These are phyloP conservation scores for Podabrus alpinus DNA, from an alignment of 2,888 invertebrate species.

Conservation along the genomic window DNA sequence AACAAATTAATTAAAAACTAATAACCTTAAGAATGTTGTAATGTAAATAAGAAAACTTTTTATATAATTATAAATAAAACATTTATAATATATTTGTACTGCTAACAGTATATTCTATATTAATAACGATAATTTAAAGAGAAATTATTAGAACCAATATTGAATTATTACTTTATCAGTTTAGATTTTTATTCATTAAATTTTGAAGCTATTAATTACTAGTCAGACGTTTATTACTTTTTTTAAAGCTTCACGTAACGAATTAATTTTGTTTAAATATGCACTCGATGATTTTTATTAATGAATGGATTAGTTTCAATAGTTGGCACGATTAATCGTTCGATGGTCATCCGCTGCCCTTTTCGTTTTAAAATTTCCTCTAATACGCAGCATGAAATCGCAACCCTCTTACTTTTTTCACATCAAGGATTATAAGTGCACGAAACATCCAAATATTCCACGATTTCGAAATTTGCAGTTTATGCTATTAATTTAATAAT, in stretches of 20 bases:
- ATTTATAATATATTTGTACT: not conserved
- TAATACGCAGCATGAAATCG: constrained; percentile 16
- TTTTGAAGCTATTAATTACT: not conserved
- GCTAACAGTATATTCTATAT: not conserved
- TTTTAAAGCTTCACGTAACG: not conserved
- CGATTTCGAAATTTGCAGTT: constrained; percentile 23
- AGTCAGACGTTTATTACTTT: not conserved
- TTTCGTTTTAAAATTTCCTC: not conserved
- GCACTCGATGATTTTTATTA: not conserved
- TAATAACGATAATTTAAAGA: not conserved
- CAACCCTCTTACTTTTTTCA: constrained; percentile 22
- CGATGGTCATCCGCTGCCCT: constrained; percentile 16
- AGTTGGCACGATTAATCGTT: constrained; percentile 3
- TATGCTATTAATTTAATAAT: constrained; percentile 21
- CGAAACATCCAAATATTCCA: constrained; percentile 21
- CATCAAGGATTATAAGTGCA: constrained; percentile 10
- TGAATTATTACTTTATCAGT: not conserved
- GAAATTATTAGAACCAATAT: not conserved
- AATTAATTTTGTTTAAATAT: not conserved
- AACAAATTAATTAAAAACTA: not conserved
- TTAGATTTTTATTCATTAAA: not conserved
- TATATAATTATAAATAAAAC: not conserved
- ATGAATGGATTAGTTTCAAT: not conserved
- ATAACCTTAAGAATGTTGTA: not conserved
- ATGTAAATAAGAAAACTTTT: not conserved